Percentiles rank a stretch among this genome's conserved stretches.
Conservation (phyloP, 2,113 vertebrate species). For the Tenebrosternarchus preto region DNA sequence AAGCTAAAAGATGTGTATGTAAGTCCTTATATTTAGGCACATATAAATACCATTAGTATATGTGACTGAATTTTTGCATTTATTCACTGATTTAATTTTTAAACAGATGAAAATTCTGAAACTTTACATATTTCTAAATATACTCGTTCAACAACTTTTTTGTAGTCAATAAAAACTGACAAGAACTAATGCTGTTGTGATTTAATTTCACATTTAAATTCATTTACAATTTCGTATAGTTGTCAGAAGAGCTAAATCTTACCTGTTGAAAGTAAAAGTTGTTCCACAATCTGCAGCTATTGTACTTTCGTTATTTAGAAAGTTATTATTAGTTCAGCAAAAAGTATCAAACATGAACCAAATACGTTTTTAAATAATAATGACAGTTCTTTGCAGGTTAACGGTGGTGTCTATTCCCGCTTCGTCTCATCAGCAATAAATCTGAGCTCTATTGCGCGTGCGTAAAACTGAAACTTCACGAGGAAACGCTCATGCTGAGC, state of each 20-base stretch:
- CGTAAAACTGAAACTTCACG: constrained; percentile 50
- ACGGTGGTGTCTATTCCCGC: background rate
- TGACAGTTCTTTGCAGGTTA: background rate
- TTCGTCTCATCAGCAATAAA: constrained; percentile 40
- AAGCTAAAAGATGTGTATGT: background rate
- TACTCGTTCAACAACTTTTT: background rate
- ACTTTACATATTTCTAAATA: background rate
- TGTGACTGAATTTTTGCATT: too few species aligned
- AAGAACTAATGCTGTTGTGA: too few species aligned
- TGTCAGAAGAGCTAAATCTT: background rate
- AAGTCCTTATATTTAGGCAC: background rate
- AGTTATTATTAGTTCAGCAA: background rate
- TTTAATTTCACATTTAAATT: background rate
- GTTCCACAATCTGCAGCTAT: background rate
- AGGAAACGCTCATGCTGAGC: constrained; percentile 38
- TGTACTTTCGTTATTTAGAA: background rate
- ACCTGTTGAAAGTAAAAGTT: background rate
- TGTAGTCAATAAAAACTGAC: background rate
- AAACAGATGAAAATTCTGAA: too few species aligned
- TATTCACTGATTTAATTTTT: too few species aligned
- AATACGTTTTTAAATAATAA: background rate
- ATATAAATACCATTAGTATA: background rate
- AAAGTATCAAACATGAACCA: background rate
- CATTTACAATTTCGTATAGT: background rate
- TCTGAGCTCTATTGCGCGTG: constrained; percentile 45